Base-by-base conservation (phyloP, 2,797 vertebrate genomes). In the Xyrichtys novacula region DNA sequence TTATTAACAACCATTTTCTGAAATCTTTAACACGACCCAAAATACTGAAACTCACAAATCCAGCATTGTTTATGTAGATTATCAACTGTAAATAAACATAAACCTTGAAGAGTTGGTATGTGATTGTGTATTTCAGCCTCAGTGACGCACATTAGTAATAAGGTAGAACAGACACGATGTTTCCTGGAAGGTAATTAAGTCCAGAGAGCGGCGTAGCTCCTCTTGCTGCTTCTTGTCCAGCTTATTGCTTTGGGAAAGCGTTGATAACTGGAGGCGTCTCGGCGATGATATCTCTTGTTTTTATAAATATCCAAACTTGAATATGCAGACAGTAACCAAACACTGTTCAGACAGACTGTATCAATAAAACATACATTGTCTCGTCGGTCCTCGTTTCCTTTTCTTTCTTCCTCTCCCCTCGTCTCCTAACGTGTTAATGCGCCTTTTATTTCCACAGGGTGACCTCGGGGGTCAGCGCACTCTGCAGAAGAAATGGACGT, bases 401-500 rank as follows among this genome's bases (percentile, higher is more conserved):
- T 20, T 39, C 40, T 34, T 26, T 54, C 34, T 29, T 5, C 19
- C 15, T 54, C 25, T 57, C 22, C 17, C 17, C 39, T 2, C 25
- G 7, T 20, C 3, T 0, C 15, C 39, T 43, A 46, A 62, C 34
- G 2, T 49, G 14, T 7, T 60, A 22, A 40, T 44, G 47, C n/a
- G 16, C 29, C 8, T 3, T 25, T 14, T 40, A 9, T 46, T 9
- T 29, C 42, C 60, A 36, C 88, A 99, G 97, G 95, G 96, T 0
- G 98, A 99, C 90, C 93, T 96, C 54, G 98, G 98, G 0, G 97
- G 98, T 28, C 94, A 96, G 84, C 93, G 98, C 80, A 99, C 95
- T 14, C 90, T 99, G 64, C 98, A 99, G 86, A 99, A 97, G 87
- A 99, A 98, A 81, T 99, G 98, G 98, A 99, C 97, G 0, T 96